Percentiles rank a stretch among this genome's conserved stretches.
Evolutionary conservation across 2,888 invertebrate genomes (phyloP).

Genomic region (Melipona bicolor): DNA sequence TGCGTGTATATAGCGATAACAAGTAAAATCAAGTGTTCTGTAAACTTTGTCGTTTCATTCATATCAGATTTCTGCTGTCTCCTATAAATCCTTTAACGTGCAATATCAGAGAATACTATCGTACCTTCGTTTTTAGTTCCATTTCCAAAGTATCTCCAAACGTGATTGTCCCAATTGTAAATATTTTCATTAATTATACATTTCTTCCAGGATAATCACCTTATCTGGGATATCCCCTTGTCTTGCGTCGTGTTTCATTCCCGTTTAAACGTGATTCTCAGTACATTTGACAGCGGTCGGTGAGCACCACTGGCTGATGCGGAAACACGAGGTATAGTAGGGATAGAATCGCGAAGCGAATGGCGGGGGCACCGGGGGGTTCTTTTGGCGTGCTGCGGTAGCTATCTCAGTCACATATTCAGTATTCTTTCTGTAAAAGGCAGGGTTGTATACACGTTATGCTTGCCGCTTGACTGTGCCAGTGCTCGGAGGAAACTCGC

Average conservation of each 20-base stretch:
- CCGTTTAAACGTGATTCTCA: not conserved
- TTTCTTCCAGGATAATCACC: not conserved
- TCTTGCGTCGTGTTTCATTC: not conserved
- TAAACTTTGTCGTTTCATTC: slow-evolving; percentile 1
- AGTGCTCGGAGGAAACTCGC: not conserved
- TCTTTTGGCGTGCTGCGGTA: slow-evolving; percentile 67
- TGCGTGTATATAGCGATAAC: slow-evolving; percentile 43
- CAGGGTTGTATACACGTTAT: slow-evolving; percentile 7
- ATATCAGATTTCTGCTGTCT: not conserved
- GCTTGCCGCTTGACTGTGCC: slow-evolving; percentile 7
- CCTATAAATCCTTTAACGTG: not conserved
- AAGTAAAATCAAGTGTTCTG: slow-evolving; percentile 48
- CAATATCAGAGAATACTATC: not conserved
- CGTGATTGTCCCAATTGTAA: not conserved
- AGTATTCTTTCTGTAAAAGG: slow-evolving; percentile 32
- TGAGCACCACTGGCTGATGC: slow-evolving; percentile 66
- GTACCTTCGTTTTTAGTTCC: not conserved
- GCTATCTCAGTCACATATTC: slow-evolving; percentile 51
- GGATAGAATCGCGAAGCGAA: slow-evolving; percentile 51
- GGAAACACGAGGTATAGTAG: slow-evolving; percentile 50
- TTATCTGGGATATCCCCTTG: too few species aligned
- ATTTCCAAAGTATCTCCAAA: not conserved
- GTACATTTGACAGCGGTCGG: not conserved
- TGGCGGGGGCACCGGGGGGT: slow-evolving; percentile 43
- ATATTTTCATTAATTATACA: too few species aligned